Percentiles rank a stretch among this genome's conserved stretches.
Conservation (phyloP, 2,888 invertebrate species). For the Cylindroiulus punctatus region DNA sequence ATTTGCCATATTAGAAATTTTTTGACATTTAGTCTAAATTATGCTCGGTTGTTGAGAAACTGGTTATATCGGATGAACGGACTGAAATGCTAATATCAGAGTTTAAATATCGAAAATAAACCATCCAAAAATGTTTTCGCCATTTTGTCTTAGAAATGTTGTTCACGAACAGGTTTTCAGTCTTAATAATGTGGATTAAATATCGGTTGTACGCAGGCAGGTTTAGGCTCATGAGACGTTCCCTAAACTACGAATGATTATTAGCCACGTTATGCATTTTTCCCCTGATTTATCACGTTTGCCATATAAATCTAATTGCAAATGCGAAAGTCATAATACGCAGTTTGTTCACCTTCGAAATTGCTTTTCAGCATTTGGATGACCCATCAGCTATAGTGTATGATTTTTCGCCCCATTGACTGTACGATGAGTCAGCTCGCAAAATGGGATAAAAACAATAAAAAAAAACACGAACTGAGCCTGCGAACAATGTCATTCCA, state of each 20-base stretch:
- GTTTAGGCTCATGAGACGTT: not conserved
- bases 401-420: slow-evolving; percentile 47
- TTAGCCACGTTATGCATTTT: not conserved
- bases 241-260: not conserved
- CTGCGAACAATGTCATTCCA: slow-evolving; percentile 39
- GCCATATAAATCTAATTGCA: slow-evolving; percentile 36
- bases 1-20: too few relatives aligned
- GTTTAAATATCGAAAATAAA: not conserved
- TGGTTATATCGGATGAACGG: not conserved
- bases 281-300: slow-evolving; percentile 17
- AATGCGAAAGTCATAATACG: slow-evolving; percentile 43
- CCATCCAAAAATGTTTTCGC: not conserved
- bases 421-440: slow-evolving; percentile 37
- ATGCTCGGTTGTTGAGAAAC: not conserved
- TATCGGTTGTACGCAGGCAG: not conserved
- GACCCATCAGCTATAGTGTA: slow-evolving; percentile 46
- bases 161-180: not conserved
- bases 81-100: slow-evolving; percentile 6
- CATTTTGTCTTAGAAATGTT: not conserved
- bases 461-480: not conserved
- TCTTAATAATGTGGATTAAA: slow-evolving; percentile 14
- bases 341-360: slow-evolving; percentile 42
- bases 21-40: not conserved
- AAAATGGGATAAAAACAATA: slow-evolving; percentile 45
- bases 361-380: slow-evolving; percentile 45